These are phyloP conservation scores for Hymenopus coronatus DNA, from an alignment of 2,888 invertebrate genomes.

Conservation along the genomic window DNA sequence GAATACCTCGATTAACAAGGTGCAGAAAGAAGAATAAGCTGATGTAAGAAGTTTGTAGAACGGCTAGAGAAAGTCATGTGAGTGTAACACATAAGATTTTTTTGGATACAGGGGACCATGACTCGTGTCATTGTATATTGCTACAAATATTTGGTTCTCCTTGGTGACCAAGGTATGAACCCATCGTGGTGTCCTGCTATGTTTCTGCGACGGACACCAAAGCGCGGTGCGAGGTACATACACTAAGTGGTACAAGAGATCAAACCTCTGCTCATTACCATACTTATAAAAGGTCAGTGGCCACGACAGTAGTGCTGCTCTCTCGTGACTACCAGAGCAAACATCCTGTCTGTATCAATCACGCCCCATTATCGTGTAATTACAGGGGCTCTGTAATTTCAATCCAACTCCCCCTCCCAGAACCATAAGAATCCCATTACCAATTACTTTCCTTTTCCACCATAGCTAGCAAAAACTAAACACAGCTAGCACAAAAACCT, in stretches of 20 bases:
- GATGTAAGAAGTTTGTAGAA: too few species aligned
- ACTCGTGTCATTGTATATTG: too few species aligned
- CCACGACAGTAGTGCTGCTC: not conserved
- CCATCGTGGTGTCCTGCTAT: not conserved
- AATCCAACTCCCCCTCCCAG: not conserved
- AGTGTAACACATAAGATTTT: too few species aligned
- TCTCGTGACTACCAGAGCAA: conserved; percentile 1
- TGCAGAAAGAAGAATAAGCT: too few species aligned
- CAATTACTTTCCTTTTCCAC: not conserved
- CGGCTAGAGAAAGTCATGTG: too few species aligned
- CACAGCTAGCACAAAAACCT: not conserved
- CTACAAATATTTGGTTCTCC: too few species aligned
- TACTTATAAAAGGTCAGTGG: not conserved
- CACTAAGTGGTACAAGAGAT: not conserved
- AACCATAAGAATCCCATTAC: not conserved
- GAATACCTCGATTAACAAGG: too few species aligned
- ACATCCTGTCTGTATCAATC: conserved; percentile 1
- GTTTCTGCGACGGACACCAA: not conserved
- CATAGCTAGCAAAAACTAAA: not conserved
- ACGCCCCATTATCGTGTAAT: conserved; percentile 1
- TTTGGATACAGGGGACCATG: too few species aligned
- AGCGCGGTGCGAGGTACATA: not conserved
- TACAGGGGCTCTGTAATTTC: not conserved
- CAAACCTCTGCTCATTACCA: not conserved
- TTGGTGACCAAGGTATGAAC: not conserved